Evolutionary conservation across 2,797 vertebrate genomes (phyloP), one percentile per base, ranked within the genome.

Genomic region (Luscinia luscinia): DNA sequence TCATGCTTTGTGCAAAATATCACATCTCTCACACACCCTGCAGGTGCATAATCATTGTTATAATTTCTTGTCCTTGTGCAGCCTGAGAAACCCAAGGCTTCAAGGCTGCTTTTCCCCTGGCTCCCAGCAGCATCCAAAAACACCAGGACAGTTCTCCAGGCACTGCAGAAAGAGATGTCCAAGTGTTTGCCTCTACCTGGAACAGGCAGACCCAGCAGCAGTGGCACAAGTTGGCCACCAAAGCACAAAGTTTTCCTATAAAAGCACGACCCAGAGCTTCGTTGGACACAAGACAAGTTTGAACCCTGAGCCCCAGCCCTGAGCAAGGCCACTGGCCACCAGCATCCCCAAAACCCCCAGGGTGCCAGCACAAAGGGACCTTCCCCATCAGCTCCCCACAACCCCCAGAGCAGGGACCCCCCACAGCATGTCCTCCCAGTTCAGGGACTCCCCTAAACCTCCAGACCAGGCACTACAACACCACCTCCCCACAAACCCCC

Each of bases 121-220:
- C 21, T 45, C 45, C 45, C 20, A 45, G 45, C 45, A 45, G 45
- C 6, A 45, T 45, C 10, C 45, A 45, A 21, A 20, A 45, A 21
- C 43, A 45, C 34, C 48, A 34, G 49, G 34, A 13, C 0, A 2
- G 30, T 1, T n/a, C 26, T 36, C n/a, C 4, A 12, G 40, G 11
- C 15, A 7, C 46, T 2, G 5, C 11, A 5, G 2, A 7, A 19
- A 18, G 27, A 30, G 34, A 19, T 9, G 9, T 11, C 34, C 34
- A 6, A 26, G 30, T 1, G 5, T 40, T 66, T n/a, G 7, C 5
- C 26, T 27, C 0, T 1, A 7, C 5, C 45, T 12, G 34, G 17
- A 15, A 10, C 6, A 14, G 48, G 11, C 20, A 22, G 19, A 52
- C 17, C 38, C 59, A 26, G 5, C n/a, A 28, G 0, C 66, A 24